Evolutionary conservation across 92 coral and sea anemone genomes (phyloP).

Genomic region (Heliopora coerulea): DNA sequence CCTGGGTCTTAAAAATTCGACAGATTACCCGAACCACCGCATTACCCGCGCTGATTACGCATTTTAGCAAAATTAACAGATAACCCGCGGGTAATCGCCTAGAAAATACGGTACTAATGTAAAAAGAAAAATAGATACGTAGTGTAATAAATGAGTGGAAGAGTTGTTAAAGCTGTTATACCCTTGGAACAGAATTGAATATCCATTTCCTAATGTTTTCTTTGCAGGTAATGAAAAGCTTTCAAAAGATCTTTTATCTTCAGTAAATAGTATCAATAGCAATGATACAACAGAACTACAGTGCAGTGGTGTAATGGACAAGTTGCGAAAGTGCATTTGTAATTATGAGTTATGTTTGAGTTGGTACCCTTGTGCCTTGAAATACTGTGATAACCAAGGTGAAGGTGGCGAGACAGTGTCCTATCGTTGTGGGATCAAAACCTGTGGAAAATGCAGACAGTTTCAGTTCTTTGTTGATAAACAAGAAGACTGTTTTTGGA

Average conservation of each 20-base stretch:
- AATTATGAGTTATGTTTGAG: constrained; percentile 71
- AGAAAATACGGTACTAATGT: too few species aligned
- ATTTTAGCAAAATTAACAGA: too few species aligned
- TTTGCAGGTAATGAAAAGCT: constrained; percentile 22
- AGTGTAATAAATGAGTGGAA: too few species aligned
- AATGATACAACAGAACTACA: constrained; percentile 1
- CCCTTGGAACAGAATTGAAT: too few species aligned
- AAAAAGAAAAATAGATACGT: too few species aligned
- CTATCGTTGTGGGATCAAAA: constrained; percentile 89
- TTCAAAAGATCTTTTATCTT: constrained; percentile 9
- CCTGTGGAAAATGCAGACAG: constrained; percentile 89
- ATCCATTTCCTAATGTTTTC: too few species aligned
- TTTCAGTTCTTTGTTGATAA: constrained; percentile 76
- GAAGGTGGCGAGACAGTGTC: constrained; percentile 59
- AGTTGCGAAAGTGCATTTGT: constrained; percentile 62
- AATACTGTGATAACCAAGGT: constrained; percentile 68
- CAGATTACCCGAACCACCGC: too few species aligned
- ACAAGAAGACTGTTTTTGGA: constrained; percentile 87
- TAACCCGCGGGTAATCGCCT: too few species aligned
- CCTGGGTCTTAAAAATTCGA: too few species aligned
- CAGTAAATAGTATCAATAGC: constrained; percentile 19
- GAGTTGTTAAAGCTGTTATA: too few species aligned
- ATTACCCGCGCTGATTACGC: too few species aligned
- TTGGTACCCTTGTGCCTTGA: constrained; percentile 95
- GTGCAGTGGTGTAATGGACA: constrained; percentile 18